These are phyloP conservation scores for Triplophysa rosa DNA, from an alignment of 2,113 vertebrate species.

Conservation along the genomic window DNA sequence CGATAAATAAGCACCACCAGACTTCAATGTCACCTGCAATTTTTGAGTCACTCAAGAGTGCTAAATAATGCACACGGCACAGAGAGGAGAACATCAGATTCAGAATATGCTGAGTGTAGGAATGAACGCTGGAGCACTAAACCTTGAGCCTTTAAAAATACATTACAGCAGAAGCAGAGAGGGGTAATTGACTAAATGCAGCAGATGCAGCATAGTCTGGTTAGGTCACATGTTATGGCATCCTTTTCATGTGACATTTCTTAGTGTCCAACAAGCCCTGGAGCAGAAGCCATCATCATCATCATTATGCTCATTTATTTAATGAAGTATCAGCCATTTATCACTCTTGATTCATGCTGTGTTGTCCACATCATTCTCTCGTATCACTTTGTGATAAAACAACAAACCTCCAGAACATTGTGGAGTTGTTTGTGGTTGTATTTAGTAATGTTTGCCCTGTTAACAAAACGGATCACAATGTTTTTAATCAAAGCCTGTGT, in stretches of 20 bases:
- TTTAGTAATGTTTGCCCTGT: no score
- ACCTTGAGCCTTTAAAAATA: conserved; percentile 42
- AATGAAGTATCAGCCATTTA: neutral
- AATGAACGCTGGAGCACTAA: neutral
- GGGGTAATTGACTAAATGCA: neutral
- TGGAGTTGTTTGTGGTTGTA: no score
- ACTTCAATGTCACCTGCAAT: conserved; percentile 35
- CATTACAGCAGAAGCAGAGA: neutral
- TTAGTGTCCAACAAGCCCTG: neutral
- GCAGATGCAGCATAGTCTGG: neutral
- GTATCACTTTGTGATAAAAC: no score
- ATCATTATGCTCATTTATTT: neutral
- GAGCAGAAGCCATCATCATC: neutral
- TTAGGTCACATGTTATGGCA: neutral
- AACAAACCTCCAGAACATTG: no score
- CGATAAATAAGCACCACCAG: conserved; percentile 32
- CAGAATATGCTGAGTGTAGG: neutral
- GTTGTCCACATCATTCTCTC: neutral
- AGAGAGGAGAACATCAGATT: conserved; percentile 4
- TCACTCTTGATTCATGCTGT: neutral
- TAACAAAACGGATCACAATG: no score
- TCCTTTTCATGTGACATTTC: conserved; percentile 1
- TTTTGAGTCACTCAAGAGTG: conserved; percentile 34
- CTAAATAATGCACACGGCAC: conserved; percentile 40
- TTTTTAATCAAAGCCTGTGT: no score